Evolutionary conservation across 2,797 vertebrate genomes (phyloP).

Genomic region (Setipinna tenuifilis): DNA sequence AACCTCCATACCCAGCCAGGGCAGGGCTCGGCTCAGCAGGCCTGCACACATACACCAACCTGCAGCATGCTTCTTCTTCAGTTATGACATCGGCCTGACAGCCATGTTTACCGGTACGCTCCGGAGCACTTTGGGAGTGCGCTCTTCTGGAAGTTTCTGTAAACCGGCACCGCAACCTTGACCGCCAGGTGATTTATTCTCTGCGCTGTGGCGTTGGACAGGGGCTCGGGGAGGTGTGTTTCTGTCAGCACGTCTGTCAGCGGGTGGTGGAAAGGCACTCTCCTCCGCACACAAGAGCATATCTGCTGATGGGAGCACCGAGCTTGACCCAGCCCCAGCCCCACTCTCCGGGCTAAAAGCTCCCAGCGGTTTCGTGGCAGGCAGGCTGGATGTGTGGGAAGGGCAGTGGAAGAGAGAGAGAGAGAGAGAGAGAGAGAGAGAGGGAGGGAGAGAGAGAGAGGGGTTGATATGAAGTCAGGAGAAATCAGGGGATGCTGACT

Average conservation of each 20-base stretch:
- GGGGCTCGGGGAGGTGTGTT: background rate
- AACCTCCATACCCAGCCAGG: background rate
- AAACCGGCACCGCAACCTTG: conserved; percentile 17
- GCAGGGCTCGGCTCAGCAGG: background rate
- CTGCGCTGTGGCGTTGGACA: background rate
- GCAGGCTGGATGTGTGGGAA: background rate
- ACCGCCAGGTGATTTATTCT: background rate
- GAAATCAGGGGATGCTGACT: background rate
- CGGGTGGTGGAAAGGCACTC: conserved; percentile 10
- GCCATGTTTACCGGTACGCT: background rate
- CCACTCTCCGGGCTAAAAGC: background rate
- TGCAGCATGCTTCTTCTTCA: background rate
- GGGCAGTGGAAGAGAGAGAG: background rate
- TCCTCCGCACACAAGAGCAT: background rate
- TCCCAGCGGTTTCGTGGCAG: background rate
- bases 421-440: too few species aligned
- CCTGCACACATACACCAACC: background rate
- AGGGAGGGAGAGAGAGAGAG: background rate
- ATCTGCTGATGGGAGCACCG: background rate
- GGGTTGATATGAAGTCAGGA: background rate
- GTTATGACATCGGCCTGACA: conserved; percentile 8
- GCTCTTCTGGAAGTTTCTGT: background rate
- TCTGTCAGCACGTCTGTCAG: background rate
- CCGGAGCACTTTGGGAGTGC: background rate
- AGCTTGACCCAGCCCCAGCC: background rate